Evolutionary conservation across 2,888 invertebrate genomes (phyloP).

Genomic region (Clepsis dumicolana): DNA sequence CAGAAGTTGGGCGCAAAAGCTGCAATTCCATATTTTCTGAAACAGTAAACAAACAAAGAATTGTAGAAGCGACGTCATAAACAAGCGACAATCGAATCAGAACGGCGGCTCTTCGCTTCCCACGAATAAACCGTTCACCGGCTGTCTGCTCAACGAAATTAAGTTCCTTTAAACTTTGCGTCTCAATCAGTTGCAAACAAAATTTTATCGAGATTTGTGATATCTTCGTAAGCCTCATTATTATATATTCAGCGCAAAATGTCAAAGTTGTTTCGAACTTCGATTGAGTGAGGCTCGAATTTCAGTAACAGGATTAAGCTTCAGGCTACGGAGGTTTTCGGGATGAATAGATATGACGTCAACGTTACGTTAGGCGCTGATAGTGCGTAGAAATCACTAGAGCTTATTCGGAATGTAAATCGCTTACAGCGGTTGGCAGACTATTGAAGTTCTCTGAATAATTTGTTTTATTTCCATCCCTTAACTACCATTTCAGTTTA

Average conservation of each 20-base stretch:
- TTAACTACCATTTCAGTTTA: too few relatives aligned
- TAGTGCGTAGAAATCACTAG: too few relatives aligned
- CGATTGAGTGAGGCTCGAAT: conserved; percentile 1
- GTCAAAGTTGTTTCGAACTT: conserved; percentile 7
- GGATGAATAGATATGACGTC: not conserved
- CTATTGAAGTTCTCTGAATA: too few relatives aligned
- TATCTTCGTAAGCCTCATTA: conserved; percentile 11
- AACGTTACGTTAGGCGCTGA: not conserved
- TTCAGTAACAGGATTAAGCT: not conserved
- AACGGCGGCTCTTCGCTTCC: not conserved
- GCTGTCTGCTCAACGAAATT: not conserved
- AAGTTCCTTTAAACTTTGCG: conserved; percentile 1
- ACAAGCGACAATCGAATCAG: conserved; percentile 7
- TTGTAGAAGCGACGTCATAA: not conserved
- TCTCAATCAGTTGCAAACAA: conserved; percentile 6
- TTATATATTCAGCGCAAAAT: conserved; percentile 2
- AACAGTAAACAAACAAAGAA: not conserved
- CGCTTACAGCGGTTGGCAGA: too few relatives aligned
- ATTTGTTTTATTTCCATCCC: too few relatives aligned
- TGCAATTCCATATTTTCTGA: not conserved
- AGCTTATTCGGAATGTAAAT: too few relatives aligned
- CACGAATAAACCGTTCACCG: not conserved
- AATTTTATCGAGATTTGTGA: conserved; percentile 8
- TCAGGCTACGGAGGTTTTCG: not conserved
- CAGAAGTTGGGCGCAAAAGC: not conserved